phyloP scores from a whole-genome alignment of 2,797 vertebrate genomes.

The Poecilia gillii region DNA sequence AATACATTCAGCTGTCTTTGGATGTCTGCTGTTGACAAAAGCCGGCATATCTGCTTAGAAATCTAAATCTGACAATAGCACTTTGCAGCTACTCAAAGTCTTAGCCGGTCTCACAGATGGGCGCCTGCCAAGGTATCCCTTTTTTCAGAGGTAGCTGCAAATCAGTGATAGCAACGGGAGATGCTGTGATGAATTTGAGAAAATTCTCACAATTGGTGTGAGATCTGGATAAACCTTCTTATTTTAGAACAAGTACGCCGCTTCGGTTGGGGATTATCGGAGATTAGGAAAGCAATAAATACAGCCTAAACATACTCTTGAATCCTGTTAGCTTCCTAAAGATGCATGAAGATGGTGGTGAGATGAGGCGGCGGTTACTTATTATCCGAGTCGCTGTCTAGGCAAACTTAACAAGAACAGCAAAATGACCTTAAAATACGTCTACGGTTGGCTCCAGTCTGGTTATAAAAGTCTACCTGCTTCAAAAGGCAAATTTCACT shows the following conservation, averaged over 20 bases:
- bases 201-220: conserved; percentile 49
- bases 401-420: conserved; percentile 13
- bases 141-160: conserved; percentile 34
- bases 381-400: conserved; percentile 53
- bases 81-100: conserved; percentile 19
- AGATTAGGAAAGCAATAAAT: conserved; percentile 67
- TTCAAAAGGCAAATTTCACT: not conserved
- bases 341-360: conserved; percentile 58
- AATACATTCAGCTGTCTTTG: conserved; percentile 9
- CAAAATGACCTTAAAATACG: conserved; percentile 38
- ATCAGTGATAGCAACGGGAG: not conserved
- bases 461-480: too few relatives aligned
- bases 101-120: conserved; percentile 21
- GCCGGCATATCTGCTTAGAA: conserved; percentile 3
- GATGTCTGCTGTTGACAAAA: conserved; percentile 9
- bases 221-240: conserved; percentile 59
- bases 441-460: conserved; percentile 14
- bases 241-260: conserved; percentile 52
- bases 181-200: conserved; percentile 29
- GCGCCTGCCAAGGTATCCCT: conserved; percentile 16
- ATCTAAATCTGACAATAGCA: conserved; percentile 24
- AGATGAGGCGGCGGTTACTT: conserved; percentile 56
- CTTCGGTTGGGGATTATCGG: conserved; percentile 59
- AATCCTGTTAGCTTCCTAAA: conserved; percentile 68
- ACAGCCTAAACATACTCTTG: conserved; percentile 40